These are phyloP conservation scores for Amblyraja radiata DNA, from an alignment of 2,797 vertebrate species.

Conservation along the genomic window DNA sequence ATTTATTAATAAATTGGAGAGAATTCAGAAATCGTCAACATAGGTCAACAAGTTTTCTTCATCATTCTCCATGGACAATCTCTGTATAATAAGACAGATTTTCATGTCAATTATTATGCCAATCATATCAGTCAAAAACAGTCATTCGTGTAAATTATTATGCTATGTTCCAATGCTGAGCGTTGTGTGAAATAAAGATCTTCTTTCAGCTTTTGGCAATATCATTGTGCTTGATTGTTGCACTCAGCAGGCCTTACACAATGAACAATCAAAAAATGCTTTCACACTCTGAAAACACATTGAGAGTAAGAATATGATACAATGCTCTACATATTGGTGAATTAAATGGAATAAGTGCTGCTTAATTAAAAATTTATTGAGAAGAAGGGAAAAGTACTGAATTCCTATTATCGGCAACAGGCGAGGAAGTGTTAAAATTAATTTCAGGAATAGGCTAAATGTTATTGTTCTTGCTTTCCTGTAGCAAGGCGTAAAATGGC, in stretches of 20 bases:
- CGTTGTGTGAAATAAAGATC: neutral
- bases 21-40: neutral
- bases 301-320: neutral
- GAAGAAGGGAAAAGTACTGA: neutral
- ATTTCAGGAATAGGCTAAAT: neutral
- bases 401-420: neutral
- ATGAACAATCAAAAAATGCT: conserved; percentile 21
- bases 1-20: neutral
- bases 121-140: neutral
- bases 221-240: neutral
- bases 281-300: conserved; percentile 4
- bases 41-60: neutral
- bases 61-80: neutral
- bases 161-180: neutral
- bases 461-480: conserved; percentile 11
- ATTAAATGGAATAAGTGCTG: neutral
- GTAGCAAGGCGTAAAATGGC: neutral
- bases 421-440: neutral
- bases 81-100: neutral
- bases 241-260: neutral
- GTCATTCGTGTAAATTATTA: neutral
- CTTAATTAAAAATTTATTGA: neutral
- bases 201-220: neutral
- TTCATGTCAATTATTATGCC: neutral
- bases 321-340: neutral